Evolutionary conservation across 1,140 invertebrate genomes (phyloP).

Genomic region (Periplaneta americana): DNA sequence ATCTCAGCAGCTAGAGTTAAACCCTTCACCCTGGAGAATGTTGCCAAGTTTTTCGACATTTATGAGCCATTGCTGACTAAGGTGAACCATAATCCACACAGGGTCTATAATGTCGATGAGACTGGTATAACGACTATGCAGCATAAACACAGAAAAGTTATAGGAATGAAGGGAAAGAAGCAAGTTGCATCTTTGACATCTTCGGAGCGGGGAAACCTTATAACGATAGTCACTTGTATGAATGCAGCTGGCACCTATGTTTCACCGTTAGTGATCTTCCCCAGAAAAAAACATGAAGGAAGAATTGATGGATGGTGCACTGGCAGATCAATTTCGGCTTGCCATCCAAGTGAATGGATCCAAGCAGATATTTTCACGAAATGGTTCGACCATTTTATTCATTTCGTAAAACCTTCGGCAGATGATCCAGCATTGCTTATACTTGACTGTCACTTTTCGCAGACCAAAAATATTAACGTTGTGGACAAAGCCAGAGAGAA

Average conservation of each 20-base stretch:
- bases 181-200: constrained; percentile 18
- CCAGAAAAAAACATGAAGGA: constrained; percentile 24
- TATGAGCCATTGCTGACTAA: constrained; percentile 20
- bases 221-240: constrained; percentile 32
- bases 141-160: constrained; percentile 28
- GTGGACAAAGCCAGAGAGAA: constrained; percentile 26
- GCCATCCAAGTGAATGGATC: constrained; percentile 31
- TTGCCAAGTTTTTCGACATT: background rate
- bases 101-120: constrained; percentile 27
- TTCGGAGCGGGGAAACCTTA: constrained; percentile 30
- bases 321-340: constrained; percentile 25
- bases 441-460: constrained; percentile 34
- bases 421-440: constrained; percentile 31
- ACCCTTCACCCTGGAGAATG: background rate
- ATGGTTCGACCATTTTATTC: constrained; percentile 34
- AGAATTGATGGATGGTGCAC: constrained; percentile 20
- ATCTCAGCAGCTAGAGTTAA: background rate
- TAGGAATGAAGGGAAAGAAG: constrained; percentile 27
- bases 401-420: constrained; percentile 17
- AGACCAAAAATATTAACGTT: constrained; percentile 34
- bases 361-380: constrained; percentile 30
- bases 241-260: constrained; percentile 28
- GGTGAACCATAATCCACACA: constrained; percentile 19
- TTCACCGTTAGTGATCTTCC: constrained; percentile 32
- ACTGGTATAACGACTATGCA: constrained; percentile 21